A percentile compares a stretch with the other conserved stretches of the same genome.
phyloP scores from a whole-genome alignment of 2,888 invertebrate species.

The Mongoloraphidia duomilia region DNA sequence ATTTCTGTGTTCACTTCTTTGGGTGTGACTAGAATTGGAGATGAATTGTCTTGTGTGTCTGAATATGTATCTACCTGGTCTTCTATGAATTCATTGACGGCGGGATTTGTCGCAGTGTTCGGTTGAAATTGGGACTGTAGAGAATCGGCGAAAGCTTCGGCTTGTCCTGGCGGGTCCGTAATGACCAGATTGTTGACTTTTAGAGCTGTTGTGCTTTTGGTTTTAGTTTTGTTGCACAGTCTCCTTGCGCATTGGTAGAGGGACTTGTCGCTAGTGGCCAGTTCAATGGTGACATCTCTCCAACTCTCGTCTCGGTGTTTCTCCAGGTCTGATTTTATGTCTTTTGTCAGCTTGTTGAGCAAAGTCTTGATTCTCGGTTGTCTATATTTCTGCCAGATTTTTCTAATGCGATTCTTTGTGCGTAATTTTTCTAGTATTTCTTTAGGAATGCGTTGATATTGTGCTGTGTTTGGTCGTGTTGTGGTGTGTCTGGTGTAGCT shows the following conservation, averaged over 20 bases:
- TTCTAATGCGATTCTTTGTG: no score
- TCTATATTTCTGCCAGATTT: background rate
- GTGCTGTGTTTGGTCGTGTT: background rate
- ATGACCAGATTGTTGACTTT: no score
- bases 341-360: background rate
- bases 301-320: no score
- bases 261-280: no score
- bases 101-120: background rate
- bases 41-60: no score
- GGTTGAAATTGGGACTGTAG: background rate
- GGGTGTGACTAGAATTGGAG: conserved; percentile 4
- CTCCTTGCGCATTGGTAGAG: no score
- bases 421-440: background rate
- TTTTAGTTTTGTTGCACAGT: no score
- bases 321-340: background rate
- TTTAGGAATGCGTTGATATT: no score
- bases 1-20: conserved; percentile 8
- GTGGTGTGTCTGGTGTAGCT: background rate
- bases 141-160: background rate
- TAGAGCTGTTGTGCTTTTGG: no score
- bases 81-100: background rate
- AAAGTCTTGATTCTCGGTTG: background rate
- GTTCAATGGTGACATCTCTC: no score
- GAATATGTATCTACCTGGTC: background rate
- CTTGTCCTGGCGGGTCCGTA: background rate